A percentile compares a stretch with the other conserved stretches of the same genome.
Conservation (phyloP, 1,140 invertebrate genomes). For the Orchesella cincta region DNA sequence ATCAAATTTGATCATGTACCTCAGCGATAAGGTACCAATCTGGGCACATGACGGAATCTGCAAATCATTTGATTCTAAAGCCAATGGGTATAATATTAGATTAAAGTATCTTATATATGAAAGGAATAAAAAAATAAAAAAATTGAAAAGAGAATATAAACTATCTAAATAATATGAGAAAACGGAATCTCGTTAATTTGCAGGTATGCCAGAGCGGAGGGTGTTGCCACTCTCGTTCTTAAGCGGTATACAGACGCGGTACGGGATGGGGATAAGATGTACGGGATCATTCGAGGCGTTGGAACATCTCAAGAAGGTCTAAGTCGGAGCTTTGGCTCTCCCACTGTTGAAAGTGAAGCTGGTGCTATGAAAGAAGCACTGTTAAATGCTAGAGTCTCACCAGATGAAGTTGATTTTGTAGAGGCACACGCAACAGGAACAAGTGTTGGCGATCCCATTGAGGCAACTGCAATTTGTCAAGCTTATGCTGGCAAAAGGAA, state of each 20-base stretch:
- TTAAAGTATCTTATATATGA: too few relatives aligned
- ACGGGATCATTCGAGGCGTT: not conserved
- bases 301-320: not conserved
- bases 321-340: not conserved
- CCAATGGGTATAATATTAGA: conserved; percentile 55
- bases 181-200: too few relatives aligned
- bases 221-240: not conserved
- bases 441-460: conserved; percentile 62
- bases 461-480: conserved; percentile 61
- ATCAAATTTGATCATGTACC: conserved; percentile 64
- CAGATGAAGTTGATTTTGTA: not conserved
- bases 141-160: too few relatives aligned
- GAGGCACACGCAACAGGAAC: not conserved
- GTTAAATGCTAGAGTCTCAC: not conserved
- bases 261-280: not conserved
- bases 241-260: not conserved
- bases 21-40: conserved; percentile 60
- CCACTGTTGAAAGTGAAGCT: not conserved
- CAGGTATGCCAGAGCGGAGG: not conserved
- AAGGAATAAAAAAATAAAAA: too few relatives aligned
- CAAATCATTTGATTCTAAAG: conserved; percentile 79
- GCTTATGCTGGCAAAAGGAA: conserved; percentile 32
- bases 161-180: too few relatives aligned
- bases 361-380: not conserved
- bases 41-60: conserved; percentile 76